Evolutionary conservation across 2,113 vertebrate genomes (phyloP), one percentile per base, ranked within the genome.

Genomic region (Nothobranchius kuhntae): DNA sequence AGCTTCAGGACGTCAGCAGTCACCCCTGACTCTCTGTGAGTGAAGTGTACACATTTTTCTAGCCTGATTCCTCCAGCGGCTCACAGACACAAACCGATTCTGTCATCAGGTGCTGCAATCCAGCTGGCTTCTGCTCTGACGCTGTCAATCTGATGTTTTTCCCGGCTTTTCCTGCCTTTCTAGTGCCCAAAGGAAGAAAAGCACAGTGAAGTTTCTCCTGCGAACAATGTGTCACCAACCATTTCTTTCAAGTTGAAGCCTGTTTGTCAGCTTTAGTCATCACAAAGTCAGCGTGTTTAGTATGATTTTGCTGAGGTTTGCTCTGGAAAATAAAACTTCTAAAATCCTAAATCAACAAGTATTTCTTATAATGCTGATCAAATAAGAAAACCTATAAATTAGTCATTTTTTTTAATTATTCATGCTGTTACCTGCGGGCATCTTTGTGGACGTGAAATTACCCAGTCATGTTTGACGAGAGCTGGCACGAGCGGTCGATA

Each of bases 1-100:
- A 82, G 83, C 83, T 85, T 68, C 54, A 68, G 80, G 83, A 86
- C 77, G 76, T 74, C 73, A 67, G 66, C 74, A 68, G 82, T 74
- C 79, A 12, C 44, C 44, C 60, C 57, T 26, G 53, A 51, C 66
- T 45, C 64, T 71, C 54, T 73, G 69, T 17, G 63, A 68, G 42
- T 36, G 68, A 72, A 68, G 69, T n/a, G 14, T 40, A 71, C 64
- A 71, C 68, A 52, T 69, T 81, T 73, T 77, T 74, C 35, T 54
- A 77, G 65, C 57, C 69, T 12, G 64, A 74, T 71, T 77, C 61
- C 85, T 79, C 65, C 11, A 30, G 55, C 55, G 65, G 38, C 52
- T 46, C 59, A 51, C 59, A 69, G 48, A 77, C 45, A 68, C 57
- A 74, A 82, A 79, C 68, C 60, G 62, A 30, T 63, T 58, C 68